A percentile compares a stretch with the other conserved stretches of the same genome.
Evolutionary conservation across 2,888 invertebrate species (phyloP).

Genomic region (Acrobasis repandana): DNA sequence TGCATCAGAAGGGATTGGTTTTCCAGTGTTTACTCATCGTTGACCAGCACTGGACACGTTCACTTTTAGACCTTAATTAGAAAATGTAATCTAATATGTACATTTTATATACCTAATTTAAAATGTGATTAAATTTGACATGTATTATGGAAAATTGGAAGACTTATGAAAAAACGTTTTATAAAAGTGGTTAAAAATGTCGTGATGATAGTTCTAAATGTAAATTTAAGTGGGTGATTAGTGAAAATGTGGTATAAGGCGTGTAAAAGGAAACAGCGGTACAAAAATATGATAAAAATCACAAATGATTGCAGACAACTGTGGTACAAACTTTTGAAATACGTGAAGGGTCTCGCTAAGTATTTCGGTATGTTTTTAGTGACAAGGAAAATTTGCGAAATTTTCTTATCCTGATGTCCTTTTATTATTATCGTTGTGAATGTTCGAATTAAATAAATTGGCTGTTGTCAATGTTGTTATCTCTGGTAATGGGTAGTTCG

Average conservation of each 20-base stretch:
- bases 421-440: not conserved
- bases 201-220: constrained; percentile 3
- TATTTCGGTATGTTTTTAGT: constrained; percentile 62
- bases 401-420: constrained; percentile 3
- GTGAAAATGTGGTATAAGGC: constrained; percentile 52
- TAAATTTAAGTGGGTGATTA: constrained; percentile 19
- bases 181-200: not conserved
- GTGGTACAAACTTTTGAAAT: constrained; percentile 45
- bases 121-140: not conserved
- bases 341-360: constrained; percentile 45
- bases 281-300: constrained; percentile 33
- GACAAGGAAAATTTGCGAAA: not conserved
- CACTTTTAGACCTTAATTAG: not conserved
- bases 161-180: not conserved
- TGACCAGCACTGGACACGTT: constrained; percentile 19
- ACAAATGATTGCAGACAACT: constrained; percentile 26
- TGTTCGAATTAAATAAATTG: not conserved
- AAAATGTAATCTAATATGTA: not conserved
- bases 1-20: constrained; percentile 8
- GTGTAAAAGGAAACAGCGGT: constrained; percentile 46
- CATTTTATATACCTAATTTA: not conserved
- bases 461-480: not conserved
- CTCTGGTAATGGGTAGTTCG: not conserved
- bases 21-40: constrained; percentile 14
- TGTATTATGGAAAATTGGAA: not conserved